These are phyloP conservation scores for Phyllostomus hastatus DNA, from an alignment of 2,113 vertebrate genomes.

Conservation along the genomic window DNA sequence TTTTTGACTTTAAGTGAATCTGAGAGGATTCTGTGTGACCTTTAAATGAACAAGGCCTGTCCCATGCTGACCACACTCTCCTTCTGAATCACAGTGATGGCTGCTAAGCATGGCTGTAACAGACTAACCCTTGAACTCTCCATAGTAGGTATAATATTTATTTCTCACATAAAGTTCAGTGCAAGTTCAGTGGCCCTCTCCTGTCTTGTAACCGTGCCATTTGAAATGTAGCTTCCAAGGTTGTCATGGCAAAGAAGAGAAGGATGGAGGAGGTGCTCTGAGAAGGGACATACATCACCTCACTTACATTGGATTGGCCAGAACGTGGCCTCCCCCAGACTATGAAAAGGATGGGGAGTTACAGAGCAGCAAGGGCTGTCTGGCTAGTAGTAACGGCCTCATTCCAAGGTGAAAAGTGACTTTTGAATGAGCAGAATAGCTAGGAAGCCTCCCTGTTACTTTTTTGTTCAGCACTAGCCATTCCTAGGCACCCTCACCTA, in stretches of 20 bases:
- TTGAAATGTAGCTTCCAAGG: not conserved
- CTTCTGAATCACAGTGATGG: not conserved
- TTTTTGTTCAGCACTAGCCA: not conserved
- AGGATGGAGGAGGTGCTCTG: not conserved
- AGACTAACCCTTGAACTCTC: not conserved
- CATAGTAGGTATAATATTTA: not conserved
- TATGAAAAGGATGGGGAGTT: not conserved
- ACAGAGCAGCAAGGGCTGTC: not conserved
- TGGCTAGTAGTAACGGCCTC: not conserved
- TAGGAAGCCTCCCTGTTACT: not conserved
- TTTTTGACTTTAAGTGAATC: not conserved
- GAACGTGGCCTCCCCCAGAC: not conserved
- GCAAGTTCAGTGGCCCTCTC: not conserved
- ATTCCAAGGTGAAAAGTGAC: not conserved
- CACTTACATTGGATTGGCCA: not conserved
- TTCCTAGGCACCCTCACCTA: not conserved
- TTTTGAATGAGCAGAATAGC: not conserved
- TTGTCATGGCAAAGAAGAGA: not conserved
- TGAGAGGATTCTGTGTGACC: not conserved
- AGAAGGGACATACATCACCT: rapidly evolving
- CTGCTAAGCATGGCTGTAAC: not conserved
- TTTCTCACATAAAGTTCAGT: not conserved
- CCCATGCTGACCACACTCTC: not conserved
- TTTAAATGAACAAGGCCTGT: not conserved
- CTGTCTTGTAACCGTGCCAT: not conserved